phyloP scores from a whole-genome alignment of 2,113 vertebrate species.

The Epinephelus cyanopodus region DNA sequence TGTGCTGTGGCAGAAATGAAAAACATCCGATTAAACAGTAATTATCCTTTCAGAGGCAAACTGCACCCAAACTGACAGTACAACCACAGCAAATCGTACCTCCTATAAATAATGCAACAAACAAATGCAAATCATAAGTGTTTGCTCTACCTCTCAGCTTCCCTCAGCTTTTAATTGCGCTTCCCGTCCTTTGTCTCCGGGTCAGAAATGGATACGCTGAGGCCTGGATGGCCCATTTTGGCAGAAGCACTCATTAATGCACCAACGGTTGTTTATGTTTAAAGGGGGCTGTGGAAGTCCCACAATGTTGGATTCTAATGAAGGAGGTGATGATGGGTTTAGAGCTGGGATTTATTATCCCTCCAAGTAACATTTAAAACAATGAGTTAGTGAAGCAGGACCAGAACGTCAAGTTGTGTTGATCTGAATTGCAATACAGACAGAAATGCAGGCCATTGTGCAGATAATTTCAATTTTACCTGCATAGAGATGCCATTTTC shows the following conservation, averaged over 20 bases:
- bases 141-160: neutral
- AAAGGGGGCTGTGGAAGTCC: neutral
- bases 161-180: neutral
- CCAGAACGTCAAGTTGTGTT: neutral
- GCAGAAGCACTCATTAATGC: neutral
- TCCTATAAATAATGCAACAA: neutral
- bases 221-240: neutral
- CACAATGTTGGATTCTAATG: neutral
- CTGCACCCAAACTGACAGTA: neutral
- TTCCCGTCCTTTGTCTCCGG: neutral
- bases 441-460: neutral
- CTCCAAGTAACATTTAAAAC: neutral
- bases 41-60: constrained; percentile 4
- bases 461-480: neutral
- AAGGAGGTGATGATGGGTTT: neutral
- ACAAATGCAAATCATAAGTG: neutral
- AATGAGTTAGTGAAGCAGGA: neutral
- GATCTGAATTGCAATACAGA: neutral
- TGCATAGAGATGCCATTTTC: neutral
- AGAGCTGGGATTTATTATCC: constrained; percentile 5
- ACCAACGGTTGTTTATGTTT: neutral
- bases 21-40: neutral
- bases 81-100: neutral
- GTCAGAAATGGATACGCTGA: neutral
- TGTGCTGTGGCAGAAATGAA: constrained; percentile 1